Evolutionary conservation across 1,140 invertebrate genomes (phyloP).

Genomic region (Arctopsyche grandis): DNA sequence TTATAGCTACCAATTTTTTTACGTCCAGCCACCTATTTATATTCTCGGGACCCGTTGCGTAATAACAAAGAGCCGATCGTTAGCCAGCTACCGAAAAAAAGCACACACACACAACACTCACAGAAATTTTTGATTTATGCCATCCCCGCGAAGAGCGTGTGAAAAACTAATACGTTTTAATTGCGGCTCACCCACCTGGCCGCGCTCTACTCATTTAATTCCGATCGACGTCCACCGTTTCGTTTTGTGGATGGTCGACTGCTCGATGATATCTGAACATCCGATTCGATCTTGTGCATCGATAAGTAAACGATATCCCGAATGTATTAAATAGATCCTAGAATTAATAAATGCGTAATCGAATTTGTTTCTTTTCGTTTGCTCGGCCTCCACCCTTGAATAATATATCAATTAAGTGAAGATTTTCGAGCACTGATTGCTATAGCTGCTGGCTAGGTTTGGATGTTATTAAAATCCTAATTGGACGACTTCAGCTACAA

Average conservation of each 20-base stretch:
- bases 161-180: constrained; percentile 54
- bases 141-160: constrained; percentile 46
- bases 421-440: too few relatives aligned
- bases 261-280: not conserved
- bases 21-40: constrained; percentile 45
- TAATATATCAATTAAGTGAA: too few relatives aligned
- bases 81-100: constrained; percentile 53
- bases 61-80: constrained; percentile 53
- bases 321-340: too few relatives aligned
- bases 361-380: too few relatives aligned
- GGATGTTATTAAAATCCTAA: too few relatives aligned
- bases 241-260: not conserved
- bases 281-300: not conserved
- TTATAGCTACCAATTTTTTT: constrained; percentile 54
- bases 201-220: too few relatives aligned
- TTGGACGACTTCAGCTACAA: too few relatives aligned
- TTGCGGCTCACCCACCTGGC: constrained; percentile 40
- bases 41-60: constrained; percentile 43
- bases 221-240: too few relatives aligned
- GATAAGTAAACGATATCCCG: not conserved
- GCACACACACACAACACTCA: not conserved
- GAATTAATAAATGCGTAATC: too few relatives aligned
- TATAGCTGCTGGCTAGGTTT: too few relatives aligned
- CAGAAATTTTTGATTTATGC: constrained; percentile 51
- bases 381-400: too few relatives aligned